phyloP scores from a whole-genome alignment of 2,888 invertebrate genomes.

The Microchrysa polita region DNA sequence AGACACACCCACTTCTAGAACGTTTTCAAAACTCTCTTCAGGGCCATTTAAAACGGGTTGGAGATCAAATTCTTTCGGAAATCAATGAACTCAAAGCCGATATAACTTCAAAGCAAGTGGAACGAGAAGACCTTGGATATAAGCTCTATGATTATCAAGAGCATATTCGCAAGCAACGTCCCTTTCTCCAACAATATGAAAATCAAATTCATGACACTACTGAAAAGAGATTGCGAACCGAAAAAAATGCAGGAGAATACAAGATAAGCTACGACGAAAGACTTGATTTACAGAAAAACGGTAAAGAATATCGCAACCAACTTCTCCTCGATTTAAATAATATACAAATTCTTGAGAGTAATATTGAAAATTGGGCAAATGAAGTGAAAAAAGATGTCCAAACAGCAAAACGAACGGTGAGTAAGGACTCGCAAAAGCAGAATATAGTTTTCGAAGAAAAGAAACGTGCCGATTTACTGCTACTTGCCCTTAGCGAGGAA shows the following conservation, averaged over 20 bases:
- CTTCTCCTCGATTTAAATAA: conserved; percentile 58
- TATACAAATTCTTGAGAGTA: conserved; percentile 59
- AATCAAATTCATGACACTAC: conserved; percentile 61
- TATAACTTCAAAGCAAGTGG: conserved; percentile 57
- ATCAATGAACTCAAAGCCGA: conserved; percentile 71
- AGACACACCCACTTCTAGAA: conserved; percentile 78
- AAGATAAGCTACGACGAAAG: conserved; percentile 61
- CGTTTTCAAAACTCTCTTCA: conserved; percentile 77
- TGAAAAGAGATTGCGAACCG: conserved; percentile 60
- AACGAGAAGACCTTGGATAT: conserved; percentile 63
- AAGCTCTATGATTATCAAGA: conserved; percentile 66
- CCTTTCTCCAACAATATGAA: conserved; percentile 64
- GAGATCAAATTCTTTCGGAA: conserved; percentile 72
- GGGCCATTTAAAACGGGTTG: conserved; percentile 73
- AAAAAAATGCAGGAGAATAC: conserved; percentile 58
- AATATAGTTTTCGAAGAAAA: conserved; percentile 61
- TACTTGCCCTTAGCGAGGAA: conserved; percentile 75
- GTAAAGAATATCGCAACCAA: conserved; percentile 58
- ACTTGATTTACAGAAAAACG: conserved; percentile 54
- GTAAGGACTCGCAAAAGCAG: conserved; percentile 62
- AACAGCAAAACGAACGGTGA: conserved; percentile 61
- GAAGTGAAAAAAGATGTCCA: conserved; percentile 61
- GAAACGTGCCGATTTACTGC: conserved; percentile 69
- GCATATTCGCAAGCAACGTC: conserved; percentile 65
- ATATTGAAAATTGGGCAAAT: conserved; percentile 60